Base-by-base conservation (phyloP, 2,113 vertebrate genomes). In the Ochotona curzoniae region DNA sequence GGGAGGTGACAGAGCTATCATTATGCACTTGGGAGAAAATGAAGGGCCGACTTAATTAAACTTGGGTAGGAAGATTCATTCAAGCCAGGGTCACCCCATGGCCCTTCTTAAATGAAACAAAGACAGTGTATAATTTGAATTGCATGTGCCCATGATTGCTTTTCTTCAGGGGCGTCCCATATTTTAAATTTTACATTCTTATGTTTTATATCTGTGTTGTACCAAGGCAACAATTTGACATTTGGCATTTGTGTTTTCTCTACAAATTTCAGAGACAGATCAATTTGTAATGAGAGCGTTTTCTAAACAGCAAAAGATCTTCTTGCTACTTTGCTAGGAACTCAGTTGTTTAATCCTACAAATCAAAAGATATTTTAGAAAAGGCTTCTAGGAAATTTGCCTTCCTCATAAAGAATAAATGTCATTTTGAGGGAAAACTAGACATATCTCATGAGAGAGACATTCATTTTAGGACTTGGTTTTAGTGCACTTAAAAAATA, bases 11-110 rank as follows among this genome's bases (percentile, higher is more conserved):
- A 93, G 91, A 57, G 21, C 87, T 83, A 64, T 95, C 80, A 96
- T 93, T 92, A 95, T 54, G 74, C 88, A 79, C 90, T 93, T 83
- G 89, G 89, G 93, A 94, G 95, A 76, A 97, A 95, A 94, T 93
- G 51, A 83, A 93, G 89, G 93, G 74, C 87, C 4, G 7, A 38
- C 78, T 91, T 96, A 94, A 96, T 96, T 94, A 95, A 95, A 93
- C 93, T 75, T 94, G 86, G 84, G 87, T 94, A 69, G 92, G 90
- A 93, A 78, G 82, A 93, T 69, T 89, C 93, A 70, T 90, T 93
- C 63, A 85, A 57, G 89, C 49, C 91, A 57, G 20, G 23, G 60
- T 94, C 69, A 88, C 32, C 26, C 91, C 26, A 8, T 2, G 85
- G 84, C 26, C 8, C 70, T 69, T 21, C 66, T 75, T 35, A 74